Percentiles rank a stretch among this genome's conserved stretches.
Evolutionary conservation across 2,888 invertebrate genomes (phyloP).

Genomic region (Watsonalla binaria): DNA sequence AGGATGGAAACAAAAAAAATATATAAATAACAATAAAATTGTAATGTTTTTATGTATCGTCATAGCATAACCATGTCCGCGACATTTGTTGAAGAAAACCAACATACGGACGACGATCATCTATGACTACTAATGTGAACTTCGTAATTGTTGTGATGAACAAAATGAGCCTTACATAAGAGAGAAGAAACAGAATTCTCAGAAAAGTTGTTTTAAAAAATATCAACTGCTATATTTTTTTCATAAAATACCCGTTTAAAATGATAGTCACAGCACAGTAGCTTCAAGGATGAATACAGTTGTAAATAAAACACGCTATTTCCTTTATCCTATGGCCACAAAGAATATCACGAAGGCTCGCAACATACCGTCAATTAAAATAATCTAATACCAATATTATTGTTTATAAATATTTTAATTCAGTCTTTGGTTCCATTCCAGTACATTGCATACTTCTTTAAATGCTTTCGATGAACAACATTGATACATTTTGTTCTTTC

Average conservation of each 20-base stretch:
- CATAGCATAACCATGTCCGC: neutral
- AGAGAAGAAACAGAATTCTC: neutral
- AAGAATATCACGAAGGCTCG: constrained; percentile 25
- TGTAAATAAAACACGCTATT: constrained; percentile 16
- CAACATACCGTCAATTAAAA: constrained; percentile 36
- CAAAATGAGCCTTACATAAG: neutral
- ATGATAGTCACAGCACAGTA: constrained; percentile 1
- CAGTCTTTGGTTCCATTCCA: constrained; percentile 72
- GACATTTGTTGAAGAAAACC: neutral
- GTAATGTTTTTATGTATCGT: neutral
- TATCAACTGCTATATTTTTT: constrained; percentile 1
- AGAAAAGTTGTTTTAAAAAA: constrained; percentile 1
- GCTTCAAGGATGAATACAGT: constrained; percentile 4
- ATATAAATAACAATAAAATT: no score
- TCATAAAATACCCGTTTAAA: neutral
- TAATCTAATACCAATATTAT: constrained; percentile 64
- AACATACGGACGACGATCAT: neutral
- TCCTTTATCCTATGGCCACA: constrained; percentile 22
- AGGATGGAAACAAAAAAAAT: no score
- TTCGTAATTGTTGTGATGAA: neutral
- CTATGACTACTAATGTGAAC: neutral
- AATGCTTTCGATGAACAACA: constrained; percentile 41
- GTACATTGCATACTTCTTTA: constrained; percentile 51
- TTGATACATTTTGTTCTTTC: constrained; percentile 41
- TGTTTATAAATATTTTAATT: constrained; percentile 60